Percentiles rank a stretch among this genome's conserved stretches.
These are phyloP conservation scores for Actinemys pallida DNA, from an alignment of 2,113 vertebrate species.

Conservation along the genomic window DNA sequence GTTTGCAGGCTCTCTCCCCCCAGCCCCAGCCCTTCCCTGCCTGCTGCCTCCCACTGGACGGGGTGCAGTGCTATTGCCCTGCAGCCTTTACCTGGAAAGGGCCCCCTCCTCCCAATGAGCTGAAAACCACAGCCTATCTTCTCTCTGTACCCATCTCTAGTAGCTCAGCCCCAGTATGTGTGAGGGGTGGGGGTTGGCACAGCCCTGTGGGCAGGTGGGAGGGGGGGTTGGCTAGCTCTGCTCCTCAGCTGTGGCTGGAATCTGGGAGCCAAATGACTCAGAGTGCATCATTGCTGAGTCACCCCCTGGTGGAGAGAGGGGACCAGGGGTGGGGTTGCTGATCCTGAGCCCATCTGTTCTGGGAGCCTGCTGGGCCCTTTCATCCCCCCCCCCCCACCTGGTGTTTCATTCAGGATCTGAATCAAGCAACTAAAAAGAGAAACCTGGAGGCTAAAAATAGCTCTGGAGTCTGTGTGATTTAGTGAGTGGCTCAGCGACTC, in stretches of 20 bases:
- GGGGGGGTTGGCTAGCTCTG: neutral
- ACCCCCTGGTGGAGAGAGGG: neutral
- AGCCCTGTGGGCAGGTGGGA: too few species aligned
- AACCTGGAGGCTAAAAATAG: neutral
- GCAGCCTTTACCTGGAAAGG: neutral
- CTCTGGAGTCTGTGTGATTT: neutral
- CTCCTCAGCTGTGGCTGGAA: neutral
- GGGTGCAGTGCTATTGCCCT: neutral
- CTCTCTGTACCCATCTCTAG: neutral
- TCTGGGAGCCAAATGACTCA: neutral
- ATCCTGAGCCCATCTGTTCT: neutral
- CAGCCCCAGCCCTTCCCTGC: neutral
- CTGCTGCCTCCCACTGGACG: neutral
- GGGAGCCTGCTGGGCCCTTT: neutral
- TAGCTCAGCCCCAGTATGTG: too few species aligned
- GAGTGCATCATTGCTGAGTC: neutral
- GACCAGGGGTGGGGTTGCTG: neutral
- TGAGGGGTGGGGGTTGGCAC: neutral
- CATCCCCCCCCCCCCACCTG: constrained; percentile 50
- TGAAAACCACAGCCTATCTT: neutral
- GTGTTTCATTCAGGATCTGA: constrained; percentile 44
- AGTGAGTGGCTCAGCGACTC: constrained; percentile 7
- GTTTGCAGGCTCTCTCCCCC: too few species aligned
- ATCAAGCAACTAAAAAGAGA: constrained; percentile 32
- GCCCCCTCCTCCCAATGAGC: neutral